These are phyloP conservation scores for Notothenia rossii DNA, from an alignment of 2,113 vertebrate species.

Conservation along the genomic window DNA sequence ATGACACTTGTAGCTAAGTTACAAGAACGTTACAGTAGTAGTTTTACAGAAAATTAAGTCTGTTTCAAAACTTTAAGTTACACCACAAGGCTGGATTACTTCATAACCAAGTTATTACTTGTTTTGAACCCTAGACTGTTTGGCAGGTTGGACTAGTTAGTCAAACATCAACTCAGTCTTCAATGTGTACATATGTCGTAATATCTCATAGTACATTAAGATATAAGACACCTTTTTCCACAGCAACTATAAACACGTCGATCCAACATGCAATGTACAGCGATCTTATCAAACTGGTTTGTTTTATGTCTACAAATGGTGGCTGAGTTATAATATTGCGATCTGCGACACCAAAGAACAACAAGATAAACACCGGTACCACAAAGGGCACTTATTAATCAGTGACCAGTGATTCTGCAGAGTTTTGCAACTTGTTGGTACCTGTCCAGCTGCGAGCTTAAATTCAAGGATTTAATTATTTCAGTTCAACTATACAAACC, in stretches of 20 bases:
- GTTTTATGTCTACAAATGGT: neutral
- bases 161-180: neutral
- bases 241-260: neutral
- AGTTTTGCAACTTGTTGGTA: slow-evolving; percentile 8
- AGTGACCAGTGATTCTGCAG: slow-evolving; percentile 7
- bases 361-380: neutral
- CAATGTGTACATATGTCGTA: neutral
- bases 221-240: neutral
- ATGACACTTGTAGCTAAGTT: slow-evolving; percentile 49
- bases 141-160: neutral
- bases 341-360: neutral
- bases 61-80: neutral
- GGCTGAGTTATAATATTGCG: neutral
- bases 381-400: slow-evolving; percentile 16
- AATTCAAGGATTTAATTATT: neutral
- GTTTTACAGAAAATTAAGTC: neutral
- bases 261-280: neutral
- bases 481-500: neutral
- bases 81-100: neutral
- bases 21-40: neutral
- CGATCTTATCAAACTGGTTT: neutral
- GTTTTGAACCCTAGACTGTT: neutral
- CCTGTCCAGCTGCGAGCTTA: neutral
- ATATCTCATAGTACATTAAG: no score
- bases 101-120: neutral